Evolutionary conservation across 2,888 invertebrate species (phyloP), one percentile per base, ranked within the genome.

Genomic region (Apantesis nais): DNA sequence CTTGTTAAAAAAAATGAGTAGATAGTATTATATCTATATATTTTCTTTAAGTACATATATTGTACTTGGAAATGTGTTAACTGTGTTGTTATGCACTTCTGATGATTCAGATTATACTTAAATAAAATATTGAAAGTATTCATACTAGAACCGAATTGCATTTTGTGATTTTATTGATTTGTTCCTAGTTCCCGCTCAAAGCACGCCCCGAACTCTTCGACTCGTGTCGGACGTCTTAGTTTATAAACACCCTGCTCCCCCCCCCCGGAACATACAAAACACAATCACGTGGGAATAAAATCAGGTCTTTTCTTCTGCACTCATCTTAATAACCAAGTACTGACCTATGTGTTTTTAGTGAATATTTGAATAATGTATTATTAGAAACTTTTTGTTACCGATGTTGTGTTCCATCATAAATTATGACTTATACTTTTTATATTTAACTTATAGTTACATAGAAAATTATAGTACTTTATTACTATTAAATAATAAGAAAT

Each of bases 241-340:
- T 64, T 65, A 11, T 25, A 67, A 71, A 58, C 77, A 71, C 81
- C 80, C 72, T 79, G 71, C 74, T 76, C 80, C 78, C 77, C 75
- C 81, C 79, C 78, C 5, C 34, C 74, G 69, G 75, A 83, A 82
- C 77, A 81, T 80, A 84, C 85, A 84, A 87, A 88, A 89, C 86
- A 86, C 70, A 80, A 78, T 82, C 89, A 88, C 88, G 88, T 88
- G 88, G 85, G 73, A 68, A 5, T 68, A 52, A 58, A 64, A 55
- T 25, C 25, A 44, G 25, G 25, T 63, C 11, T 44, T 31, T 58
- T 55, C 39, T 58, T 34, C 14, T 58, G 29, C 29, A 39, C 55
- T 19, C 41, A 11, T 22, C 29, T 37, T 9, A 41, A 19, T 34
- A 61, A 61, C 60, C 34, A 44, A 37, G 16, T 2, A 14, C 5